Evolutionary conservation across 1,140 invertebrate species (phyloP).

Genomic region (Ceratosolen solmsi): DNA sequence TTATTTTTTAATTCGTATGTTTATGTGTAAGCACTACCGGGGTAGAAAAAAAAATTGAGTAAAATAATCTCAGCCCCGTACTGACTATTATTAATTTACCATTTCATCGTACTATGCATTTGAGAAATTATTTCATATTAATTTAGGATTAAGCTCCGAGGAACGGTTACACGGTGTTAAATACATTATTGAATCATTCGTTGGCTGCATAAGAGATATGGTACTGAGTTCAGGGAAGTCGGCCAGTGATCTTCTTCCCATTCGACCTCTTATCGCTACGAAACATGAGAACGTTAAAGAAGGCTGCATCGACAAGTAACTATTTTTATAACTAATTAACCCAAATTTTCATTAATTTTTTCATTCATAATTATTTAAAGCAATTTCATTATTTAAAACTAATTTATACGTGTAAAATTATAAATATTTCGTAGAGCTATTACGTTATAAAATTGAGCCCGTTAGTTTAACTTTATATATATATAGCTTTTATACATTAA

Average conservation of each 20-base stretch:
- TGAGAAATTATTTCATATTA: not conserved
- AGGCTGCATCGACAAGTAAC: conserved; percentile 84
- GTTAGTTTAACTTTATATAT: no score
- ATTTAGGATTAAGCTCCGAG: conserved; percentile 86
- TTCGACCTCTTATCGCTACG: conserved; percentile 85
- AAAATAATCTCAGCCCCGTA: no score
- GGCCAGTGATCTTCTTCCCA: conserved; percentile 84
- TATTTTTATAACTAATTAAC: not conserved
- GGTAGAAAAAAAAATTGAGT: no score
- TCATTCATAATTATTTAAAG: not conserved
- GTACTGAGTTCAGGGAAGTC: conserved; percentile 87
- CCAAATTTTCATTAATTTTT: not conserved
- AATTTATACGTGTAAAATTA: no score
- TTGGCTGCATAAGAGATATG: conserved; percentile 91
- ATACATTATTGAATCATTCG: conserved; percentile 93
- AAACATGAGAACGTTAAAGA: conserved; percentile 91
- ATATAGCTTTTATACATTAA: no score
- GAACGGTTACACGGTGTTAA: conserved; percentile 89
- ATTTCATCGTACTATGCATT: no score
- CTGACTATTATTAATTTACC: no score
- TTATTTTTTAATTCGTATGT: no score
- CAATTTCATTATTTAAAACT: not conserved
- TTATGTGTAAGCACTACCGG: no score
- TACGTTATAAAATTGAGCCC: no score
- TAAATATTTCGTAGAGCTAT: no score